Base-by-base conservation (phyloP, 2,888 invertebrate genomes). In the Dryobota labecula region DNA sequence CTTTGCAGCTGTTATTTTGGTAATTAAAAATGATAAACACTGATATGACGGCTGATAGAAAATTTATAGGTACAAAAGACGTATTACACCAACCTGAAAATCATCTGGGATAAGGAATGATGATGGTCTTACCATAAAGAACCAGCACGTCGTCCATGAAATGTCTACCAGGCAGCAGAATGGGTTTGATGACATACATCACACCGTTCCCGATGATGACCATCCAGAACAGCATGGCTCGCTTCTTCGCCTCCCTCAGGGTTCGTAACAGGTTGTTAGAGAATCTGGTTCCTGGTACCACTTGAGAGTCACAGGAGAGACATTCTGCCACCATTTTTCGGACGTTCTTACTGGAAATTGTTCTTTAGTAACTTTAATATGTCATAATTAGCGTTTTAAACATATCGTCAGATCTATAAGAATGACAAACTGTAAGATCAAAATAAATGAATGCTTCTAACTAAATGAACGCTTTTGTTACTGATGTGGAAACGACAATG, bases 251-350 rank as follows among this genome's bases (percentile, higher is more conserved):
- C 0, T 11, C 41, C n/a, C 54, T 70, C 20, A 87, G 67, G 0
- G 70, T 58, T 27, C 51, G 62, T 8, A 82, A 51, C n/a, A 87
- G 27, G 56, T 83, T 86, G 4, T 9, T 57, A 2, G 73, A 70
- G 57, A 87, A 84, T 1, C 87, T 80, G 15, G 78, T 82, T 24
- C 71, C 73, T 7, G 76, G 78, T 0, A 61, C 36, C 2, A 82
- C 74, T 2, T 64, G 18, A 0, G 85, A 60, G n/a, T 89, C 84
- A 47, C 73, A 84, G 6, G 41, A 61, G 0, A 87, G 0, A 87
- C 81, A 87, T 4, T 78, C 70, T 2, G 73, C 76, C 0, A 84
- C 62, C 20, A 88, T 71, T 9, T 67, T 60, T 15, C 69, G 76
- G 15, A 88, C 62, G 15, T 79, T 68, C 0, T 76, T 73, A 33